Conservation (phyloP, 2,888 invertebrate genomes). For the Tetheella fluctuosa region DNA sequence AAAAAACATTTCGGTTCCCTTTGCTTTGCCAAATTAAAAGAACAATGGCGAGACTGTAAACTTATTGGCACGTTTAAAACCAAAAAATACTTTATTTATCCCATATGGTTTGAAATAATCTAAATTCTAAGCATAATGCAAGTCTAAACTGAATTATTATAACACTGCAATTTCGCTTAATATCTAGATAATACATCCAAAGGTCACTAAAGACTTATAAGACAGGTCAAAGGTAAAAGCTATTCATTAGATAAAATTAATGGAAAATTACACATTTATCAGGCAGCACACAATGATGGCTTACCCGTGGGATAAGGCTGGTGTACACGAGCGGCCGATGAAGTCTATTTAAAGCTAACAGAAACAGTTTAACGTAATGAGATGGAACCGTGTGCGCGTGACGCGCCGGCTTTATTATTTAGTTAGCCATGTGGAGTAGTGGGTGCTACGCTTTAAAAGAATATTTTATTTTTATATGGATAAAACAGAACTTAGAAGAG, state of each 20-base stretch:
- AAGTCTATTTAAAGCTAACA: constrained; percentile 66
- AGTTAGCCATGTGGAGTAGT: constrained; percentile 33
- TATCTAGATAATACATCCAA: neutral
- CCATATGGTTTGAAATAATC: too few species aligned
- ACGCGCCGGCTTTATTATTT: constrained; percentile 72
- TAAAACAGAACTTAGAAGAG: neutral
- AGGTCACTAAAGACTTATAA: neutral
- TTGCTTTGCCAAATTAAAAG: too few species aligned
- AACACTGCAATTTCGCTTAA: neutral
- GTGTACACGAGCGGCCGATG: constrained; percentile 44
- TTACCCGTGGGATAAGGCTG: constrained; percentile 20
- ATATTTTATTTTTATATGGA: neutral
- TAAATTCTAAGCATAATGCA: neutral
- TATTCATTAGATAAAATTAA: constrained; percentile 1
- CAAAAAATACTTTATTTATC: too few species aligned
- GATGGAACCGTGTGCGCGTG: constrained; percentile 70
- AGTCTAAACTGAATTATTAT: neutral
- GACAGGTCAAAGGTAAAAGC: neutral
- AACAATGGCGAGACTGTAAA: too few species aligned
- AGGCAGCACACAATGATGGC: neutral
- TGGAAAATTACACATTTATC: constrained; percentile 8
- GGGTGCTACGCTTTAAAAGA: constrained; percentile 20
- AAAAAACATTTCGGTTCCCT: too few species aligned
- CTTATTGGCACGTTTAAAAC: too few species aligned
- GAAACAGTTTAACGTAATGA: constrained; percentile 75